phyloP scores from a whole-genome alignment of 1,140 invertebrate genomes.

The Lithobius niger region DNA sequence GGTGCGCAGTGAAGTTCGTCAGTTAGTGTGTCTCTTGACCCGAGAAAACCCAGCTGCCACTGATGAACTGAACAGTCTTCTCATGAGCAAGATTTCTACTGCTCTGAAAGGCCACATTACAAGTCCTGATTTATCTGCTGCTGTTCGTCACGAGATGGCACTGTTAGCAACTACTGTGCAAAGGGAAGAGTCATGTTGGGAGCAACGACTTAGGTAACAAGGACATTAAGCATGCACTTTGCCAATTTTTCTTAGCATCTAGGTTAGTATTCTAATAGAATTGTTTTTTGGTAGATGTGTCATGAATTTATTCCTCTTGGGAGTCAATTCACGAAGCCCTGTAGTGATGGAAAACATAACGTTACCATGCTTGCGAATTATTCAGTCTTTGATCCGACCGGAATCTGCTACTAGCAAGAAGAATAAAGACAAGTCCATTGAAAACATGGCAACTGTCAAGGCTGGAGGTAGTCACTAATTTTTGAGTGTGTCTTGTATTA shows the following conservation, averaged over 20 bases:
- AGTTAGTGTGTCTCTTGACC: slow-evolving; percentile 77
- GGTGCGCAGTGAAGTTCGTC: slow-evolving; percentile 72
- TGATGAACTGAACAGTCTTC: slow-evolving; percentile 63
- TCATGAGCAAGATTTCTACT: slow-evolving; percentile 57
- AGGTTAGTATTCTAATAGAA: no score
- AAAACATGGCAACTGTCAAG: slow-evolving; percentile 19
- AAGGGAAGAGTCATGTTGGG: slow-evolving; percentile 91
- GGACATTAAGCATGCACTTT: no score
- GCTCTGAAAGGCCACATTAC: slow-evolving; percentile 36
- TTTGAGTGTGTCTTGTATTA: background rate
- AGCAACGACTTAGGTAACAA: slow-evolving; percentile 61
- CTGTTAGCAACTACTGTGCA: slow-evolving; percentile 73
- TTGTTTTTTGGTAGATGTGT: slow-evolving; percentile 47
- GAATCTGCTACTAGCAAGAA: slow-evolving; percentile 29
- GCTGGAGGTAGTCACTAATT: slow-evolving; percentile 12
- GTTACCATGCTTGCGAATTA: slow-evolving; percentile 68
- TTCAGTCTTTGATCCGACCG: slow-evolving; percentile 61
- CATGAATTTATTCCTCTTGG: slow-evolving; percentile 67
- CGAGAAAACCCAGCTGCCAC: slow-evolving; percentile 77
- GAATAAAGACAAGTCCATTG: slow-evolving; percentile 23
- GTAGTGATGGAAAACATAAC: slow-evolving; percentile 61
- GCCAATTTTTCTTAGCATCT: no score
- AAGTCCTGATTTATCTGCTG: slow-evolving; percentile 52
- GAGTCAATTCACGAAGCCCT: slow-evolving; percentile 52
- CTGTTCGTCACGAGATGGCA: slow-evolving; percentile 74